phyloP scores from a whole-genome alignment of 2,888 invertebrate species.

The Ganaspis brasiliensis region DNA sequence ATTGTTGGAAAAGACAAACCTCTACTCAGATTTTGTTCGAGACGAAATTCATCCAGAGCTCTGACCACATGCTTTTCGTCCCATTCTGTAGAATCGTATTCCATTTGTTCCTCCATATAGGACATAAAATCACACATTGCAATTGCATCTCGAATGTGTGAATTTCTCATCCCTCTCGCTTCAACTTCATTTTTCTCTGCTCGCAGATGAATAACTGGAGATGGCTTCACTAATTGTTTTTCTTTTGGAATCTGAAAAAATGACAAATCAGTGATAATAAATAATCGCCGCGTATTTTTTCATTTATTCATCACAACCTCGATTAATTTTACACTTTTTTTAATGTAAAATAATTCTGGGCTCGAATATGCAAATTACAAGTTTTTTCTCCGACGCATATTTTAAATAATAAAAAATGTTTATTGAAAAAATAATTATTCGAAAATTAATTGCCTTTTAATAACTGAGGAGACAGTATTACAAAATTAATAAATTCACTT shows the following conservation, averaged over 20 bases:
- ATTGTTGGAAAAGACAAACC: conserved; percentile 93
- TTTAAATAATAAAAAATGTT: too few species aligned
- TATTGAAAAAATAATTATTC: too few species aligned
- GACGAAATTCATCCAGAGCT: conserved; percentile 87
- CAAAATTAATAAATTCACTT: too few species aligned
- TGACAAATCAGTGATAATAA: neutral
- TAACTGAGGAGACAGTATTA: too few species aligned
- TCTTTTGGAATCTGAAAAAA: conserved; percentile 80
- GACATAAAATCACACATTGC: conserved; percentile 94
- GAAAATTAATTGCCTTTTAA: too few species aligned
- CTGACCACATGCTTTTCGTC: conserved; percentile 88
- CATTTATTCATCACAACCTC: too few species aligned
- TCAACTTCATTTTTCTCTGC: conserved; percentile 93
- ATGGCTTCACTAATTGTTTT: conserved; percentile 84
- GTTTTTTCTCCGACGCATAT: too few species aligned
- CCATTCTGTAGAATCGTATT: conserved; percentile 80
- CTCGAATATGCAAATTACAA: too few species aligned
- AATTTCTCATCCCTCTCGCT: conserved; percentile 90
- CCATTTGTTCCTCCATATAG: conserved; percentile 84
- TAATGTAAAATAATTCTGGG: too few species aligned
- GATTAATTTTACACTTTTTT: too few species aligned
- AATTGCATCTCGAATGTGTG: conserved; percentile 93
- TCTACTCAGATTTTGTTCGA: conserved; percentile 86
- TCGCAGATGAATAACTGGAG: conserved; percentile 92
- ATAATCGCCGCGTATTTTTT: too few species aligned